Percentiles rank a stretch among this genome's conserved stretches.
These are phyloP conservation scores for Brachyrhaphis roseni DNA, from an alignment of 2,797 vertebrate species.

Conservation along the genomic window DNA sequence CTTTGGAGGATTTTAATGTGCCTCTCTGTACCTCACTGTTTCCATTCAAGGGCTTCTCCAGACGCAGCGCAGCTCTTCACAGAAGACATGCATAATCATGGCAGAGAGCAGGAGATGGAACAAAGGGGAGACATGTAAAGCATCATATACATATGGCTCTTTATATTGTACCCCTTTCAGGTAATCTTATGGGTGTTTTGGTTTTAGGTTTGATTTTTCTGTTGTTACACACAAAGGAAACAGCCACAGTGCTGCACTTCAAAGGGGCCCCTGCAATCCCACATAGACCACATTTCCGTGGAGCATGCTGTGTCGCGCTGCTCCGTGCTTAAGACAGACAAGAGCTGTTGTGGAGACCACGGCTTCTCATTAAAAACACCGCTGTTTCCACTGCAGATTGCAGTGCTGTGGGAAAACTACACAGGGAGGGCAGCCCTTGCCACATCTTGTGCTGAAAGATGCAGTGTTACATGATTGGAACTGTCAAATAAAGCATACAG, in stretches of 20 bases:
- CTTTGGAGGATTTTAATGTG: slow-evolving; percentile 75
- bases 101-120: slow-evolving; percentile 73
- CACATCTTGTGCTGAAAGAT: slow-evolving; percentile 56
- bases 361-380: slow-evolving; percentile 77
- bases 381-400: slow-evolving; percentile 69
- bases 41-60: slow-evolving; percentile 78
- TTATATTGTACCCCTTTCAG: slow-evolving; percentile 82
- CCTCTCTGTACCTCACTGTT: slow-evolving; percentile 74
- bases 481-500: slow-evolving; percentile 80
- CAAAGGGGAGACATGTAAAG: slow-evolving; percentile 78
- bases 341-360: slow-evolving; percentile 59
- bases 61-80: slow-evolving; percentile 76
- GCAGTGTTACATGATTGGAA: slow-evolving; percentile 69
- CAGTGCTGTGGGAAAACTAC: slow-evolving; percentile 58
- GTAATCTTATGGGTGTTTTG: slow-evolving; percentile 85
- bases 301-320: slow-evolving; percentile 61
- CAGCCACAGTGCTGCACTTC: slow-evolving; percentile 74
- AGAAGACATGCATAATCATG: slow-evolving; percentile 79
- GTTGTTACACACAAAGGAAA: slow-evolving; percentile 81
- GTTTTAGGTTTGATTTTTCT: slow-evolving; percentile 80
- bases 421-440: slow-evolving; percentile 59
- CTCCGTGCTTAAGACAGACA: slow-evolving; percentile 60
- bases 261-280: slow-evolving; percentile 77
- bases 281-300: slow-evolving; percentile 69
- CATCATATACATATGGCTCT: slow-evolving; percentile 80